Conservation (phyloP, 2,113 vertebrate genomes). For the Rostratula benghalensis region DNA sequence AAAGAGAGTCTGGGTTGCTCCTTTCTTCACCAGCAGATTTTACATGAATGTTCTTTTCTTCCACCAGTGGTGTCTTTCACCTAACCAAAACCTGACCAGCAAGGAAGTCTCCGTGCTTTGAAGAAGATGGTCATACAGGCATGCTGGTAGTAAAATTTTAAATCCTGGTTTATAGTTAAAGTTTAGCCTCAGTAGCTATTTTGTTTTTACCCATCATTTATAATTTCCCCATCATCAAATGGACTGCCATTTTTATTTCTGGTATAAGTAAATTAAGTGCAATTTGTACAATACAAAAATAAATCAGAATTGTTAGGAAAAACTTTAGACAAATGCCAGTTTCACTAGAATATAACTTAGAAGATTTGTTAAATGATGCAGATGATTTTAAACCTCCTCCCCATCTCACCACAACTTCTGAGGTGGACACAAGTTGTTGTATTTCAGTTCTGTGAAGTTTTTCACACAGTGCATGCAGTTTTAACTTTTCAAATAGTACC, state of each 20-base stretch:
- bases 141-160: not conserved
- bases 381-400: not conserved
- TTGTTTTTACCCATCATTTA: not conserved
- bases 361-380: not conserved
- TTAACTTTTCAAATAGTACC: slow-evolving; percentile 90
- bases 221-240: too few species aligned
- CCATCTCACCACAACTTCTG: slow-evolving; percentile 82
- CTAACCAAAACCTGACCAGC: not conserved
- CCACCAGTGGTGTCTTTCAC: not conserved
- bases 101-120: not conserved
- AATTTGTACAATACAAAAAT: not conserved
- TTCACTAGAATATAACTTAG: not conserved
- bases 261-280: not conserved
- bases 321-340: not conserved
- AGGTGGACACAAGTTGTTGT: slow-evolving; percentile 84
- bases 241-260: not conserved
- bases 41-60: not conserved
- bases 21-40: not conserved
- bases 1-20: not conserved
- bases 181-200: not conserved
- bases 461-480: slow-evolving; percentile 80
- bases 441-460: slow-evolving; percentile 79
- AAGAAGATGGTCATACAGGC: not conserved
- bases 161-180: not conserved
- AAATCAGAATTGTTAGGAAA: not conserved